Evolutionary conservation across 2,888 invertebrate species (phyloP), one percentile per base, ranked within the genome.

Genomic region (Diarsia mendica): DNA sequence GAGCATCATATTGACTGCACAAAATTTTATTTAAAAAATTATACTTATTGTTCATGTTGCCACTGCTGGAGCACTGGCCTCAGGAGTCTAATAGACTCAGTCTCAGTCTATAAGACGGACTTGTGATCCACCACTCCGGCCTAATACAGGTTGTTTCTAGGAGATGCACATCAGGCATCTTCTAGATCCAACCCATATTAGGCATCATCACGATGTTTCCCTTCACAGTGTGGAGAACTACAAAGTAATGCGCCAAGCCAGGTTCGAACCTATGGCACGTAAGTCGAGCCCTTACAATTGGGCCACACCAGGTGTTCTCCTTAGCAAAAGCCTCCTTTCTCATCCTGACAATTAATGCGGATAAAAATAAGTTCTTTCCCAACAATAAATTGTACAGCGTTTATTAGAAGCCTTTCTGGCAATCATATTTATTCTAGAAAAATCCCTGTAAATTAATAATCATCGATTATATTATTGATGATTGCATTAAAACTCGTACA

Each of bases 401-500:
- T 28, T 33, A 18, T 28, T 33, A 33, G 33, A 20, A 49, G 15
- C 15, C 44, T 13, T 9, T 4, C 20, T 20, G 11, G 20, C 51
- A 28, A 15, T 15, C 8, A 58, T 20, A 55, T 49, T n/a, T 11
- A 23, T 33, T 55, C 13, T 28, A 51, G 0, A 15, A 70, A 51
- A 46, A 60, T 20, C 11, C 33, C 23, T 10, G 55, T 20, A 70
- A 13, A n/a, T 58, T 33, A 55, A 64, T 55, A 58, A n/a, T 28
- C 8, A 75, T 66, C 48, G 23, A 60, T 60, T 51, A 39, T 61
- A 13, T n/a, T 63, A 69, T 48, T 28, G 51, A 63, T 53, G 69
- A 77, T 66, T 51, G 58, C 78, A 65, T 46, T 67, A 61, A 77
- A 70, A 64, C 53, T 53, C 48, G 44, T 58, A 63, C 20, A 67